These are phyloP conservation scores for Labroides dimidiatus DNA, from an alignment of 2,797 vertebrate species.

Conservation along the genomic window DNA sequence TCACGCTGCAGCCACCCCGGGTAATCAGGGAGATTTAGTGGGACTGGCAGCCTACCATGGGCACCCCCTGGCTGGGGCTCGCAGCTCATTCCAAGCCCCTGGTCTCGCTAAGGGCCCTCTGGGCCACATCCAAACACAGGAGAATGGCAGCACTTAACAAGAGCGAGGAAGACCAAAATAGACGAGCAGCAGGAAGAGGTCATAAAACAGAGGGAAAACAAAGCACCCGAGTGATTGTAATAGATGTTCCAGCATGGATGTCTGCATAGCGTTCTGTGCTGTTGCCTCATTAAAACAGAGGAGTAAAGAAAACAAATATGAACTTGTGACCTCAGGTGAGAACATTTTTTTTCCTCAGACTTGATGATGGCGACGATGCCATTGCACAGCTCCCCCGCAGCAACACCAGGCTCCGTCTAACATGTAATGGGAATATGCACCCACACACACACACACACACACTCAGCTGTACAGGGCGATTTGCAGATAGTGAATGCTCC, in stretches of 20 bases:
- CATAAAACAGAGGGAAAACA: constrained; percentile 80
- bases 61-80: constrained; percentile 76
- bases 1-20: constrained; percentile 75
- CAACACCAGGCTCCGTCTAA: constrained; percentile 47
- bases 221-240: constrained; percentile 75
- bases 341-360: constrained; percentile 72
- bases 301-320: constrained; percentile 68
- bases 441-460: constrained; percentile 33
- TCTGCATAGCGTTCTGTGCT: constrained; percentile 70
- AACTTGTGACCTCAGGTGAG: constrained; percentile 79
- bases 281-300: constrained; percentile 76
- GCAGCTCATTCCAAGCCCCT: constrained; percentile 80
- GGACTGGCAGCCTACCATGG: constrained; percentile 76
- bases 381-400: constrained; percentile 53
- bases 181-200: constrained; percentile 73
- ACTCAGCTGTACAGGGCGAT: constrained; percentile 65
- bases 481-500: constrained; percentile 80
- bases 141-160: constrained; percentile 84
- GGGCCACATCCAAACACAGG: constrained; percentile 84
- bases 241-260: constrained; percentile 66
- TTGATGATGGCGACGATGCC: constrained; percentile 69
- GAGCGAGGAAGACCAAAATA: constrained; percentile 76
- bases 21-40: constrained; percentile 90
- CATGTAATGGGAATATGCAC: constrained; percentile 61
- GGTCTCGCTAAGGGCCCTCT: constrained; percentile 85